phyloP scores from a whole-genome alignment of 2,797 vertebrate genomes.

The Champsocephalus gunnari region DNA sequence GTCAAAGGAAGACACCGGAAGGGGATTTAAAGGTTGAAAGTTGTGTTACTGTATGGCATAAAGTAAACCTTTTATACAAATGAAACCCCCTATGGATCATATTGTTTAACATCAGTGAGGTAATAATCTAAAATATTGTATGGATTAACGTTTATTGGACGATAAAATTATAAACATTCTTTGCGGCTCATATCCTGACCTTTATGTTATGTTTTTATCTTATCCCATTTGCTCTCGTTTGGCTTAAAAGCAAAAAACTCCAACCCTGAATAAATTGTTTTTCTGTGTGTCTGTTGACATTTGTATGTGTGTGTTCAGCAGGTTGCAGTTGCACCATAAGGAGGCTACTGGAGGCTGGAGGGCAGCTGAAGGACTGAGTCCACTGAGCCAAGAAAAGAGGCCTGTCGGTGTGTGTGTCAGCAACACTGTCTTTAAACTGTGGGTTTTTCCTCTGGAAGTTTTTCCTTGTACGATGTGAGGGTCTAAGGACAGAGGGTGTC shows the following conservation, averaged over 20 bases:
- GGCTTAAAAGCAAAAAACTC: too few species aligned
- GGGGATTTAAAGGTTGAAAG: too few species aligned
- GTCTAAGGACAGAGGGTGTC: too few species aligned
- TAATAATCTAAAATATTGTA: too few species aligned
- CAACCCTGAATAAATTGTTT: neutral
- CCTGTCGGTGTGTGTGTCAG: conserved; percentile 25
- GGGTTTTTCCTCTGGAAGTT: too few species aligned
- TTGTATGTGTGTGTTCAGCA: conserved; percentile 19
- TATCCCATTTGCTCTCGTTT: neutral
- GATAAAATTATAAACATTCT: neutral
- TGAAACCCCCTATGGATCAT: neutral
- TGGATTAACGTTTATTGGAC: neutral
- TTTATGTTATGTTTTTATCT: neutral
- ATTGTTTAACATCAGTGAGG: neutral
- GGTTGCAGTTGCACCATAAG: conserved; percentile 27
- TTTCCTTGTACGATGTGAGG: too few species aligned
- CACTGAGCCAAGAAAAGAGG: conserved; percentile 26
- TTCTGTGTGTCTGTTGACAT: conserved; percentile 12
- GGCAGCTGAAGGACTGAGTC: conserved; percentile 34
- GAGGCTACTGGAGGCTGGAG: conserved; percentile 31
- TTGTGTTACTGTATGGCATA: neutral
- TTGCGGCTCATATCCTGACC: neutral
- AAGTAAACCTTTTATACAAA: conserved; percentile 16
- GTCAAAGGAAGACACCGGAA: neutral
- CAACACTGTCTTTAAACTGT: too few species aligned